Base-by-base conservation (phyloP, 2,113 vertebrate species). In the Egretta garzetta region DNA sequence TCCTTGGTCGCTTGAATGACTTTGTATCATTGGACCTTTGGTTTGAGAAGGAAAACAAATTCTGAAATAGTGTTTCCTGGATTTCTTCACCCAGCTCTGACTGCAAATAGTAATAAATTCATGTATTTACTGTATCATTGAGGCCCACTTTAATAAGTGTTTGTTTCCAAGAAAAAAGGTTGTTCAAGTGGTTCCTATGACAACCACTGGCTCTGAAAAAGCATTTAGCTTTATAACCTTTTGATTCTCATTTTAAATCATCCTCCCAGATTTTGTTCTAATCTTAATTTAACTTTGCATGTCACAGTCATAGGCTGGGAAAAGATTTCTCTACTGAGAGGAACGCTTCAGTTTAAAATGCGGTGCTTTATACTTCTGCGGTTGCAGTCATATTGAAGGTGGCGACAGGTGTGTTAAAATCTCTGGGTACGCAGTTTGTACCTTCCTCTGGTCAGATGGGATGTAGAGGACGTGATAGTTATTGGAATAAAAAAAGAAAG, bases 1-100 rank as follows among this genome's bases (percentile, higher is more conserved):
- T 95, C 50, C 41, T 83, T 81, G 73, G 39, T 94, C 41, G 5
- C 24, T 92, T 73, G 68, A 93, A 75, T 11, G 32, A 94, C 55
- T 97, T 96, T 88, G 53, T 86, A 75, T 85, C 59, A 14, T 66
- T 93, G 84, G 85, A 90, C 75, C 45, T 84, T 93, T 53, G 71
- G 56, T 94, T 88, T 96, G 84, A 95, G 72, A 68, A 96, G 81
- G 93, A 97, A 97, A 96, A 86, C 76, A 93, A 92, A 71, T 83
- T 72, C 86, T 96, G 59, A 93, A 97, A 95, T 64, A 82, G 45
- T 33, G 35, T 93, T 79, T 96, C 76, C 80, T 97, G 93, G 70
- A 96, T 94, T 98, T 97, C 83, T 96, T 98, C 90, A 97, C 45
- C 68, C 67, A 93, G 49, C 76, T 94, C 82, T 95, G 53, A 95